phyloP scores from a whole-genome alignment of 2,113 vertebrate species.

The Paradisaea rubra region DNA sequence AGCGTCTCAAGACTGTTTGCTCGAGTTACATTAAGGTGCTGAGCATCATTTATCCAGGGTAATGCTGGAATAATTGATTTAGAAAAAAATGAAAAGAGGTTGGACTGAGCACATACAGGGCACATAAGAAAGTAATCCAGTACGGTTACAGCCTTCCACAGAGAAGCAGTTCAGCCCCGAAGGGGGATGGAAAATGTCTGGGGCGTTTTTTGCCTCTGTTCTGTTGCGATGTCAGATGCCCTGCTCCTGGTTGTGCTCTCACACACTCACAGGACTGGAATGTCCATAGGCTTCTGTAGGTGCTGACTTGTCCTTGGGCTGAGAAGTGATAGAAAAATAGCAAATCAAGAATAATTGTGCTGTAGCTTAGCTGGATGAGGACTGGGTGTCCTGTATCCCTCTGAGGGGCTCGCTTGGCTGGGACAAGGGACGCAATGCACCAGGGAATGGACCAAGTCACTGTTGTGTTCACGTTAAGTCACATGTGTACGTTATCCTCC shows the following conservation, averaged over 20 bases:
- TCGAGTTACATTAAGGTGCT: background rate
- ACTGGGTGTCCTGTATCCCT: background rate
- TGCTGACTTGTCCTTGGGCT: background rate
- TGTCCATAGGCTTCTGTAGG: background rate
- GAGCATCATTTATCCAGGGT: background rate
- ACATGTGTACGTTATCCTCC: rapidly evolving
- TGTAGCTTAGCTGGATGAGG: background rate
- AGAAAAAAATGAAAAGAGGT: background rate
- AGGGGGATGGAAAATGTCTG: background rate
- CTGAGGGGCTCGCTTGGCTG: background rate
- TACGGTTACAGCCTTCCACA: background rate
- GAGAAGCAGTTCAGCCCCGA: background rate
- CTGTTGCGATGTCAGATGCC: background rate
- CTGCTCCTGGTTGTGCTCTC: background rate
- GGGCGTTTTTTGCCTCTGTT: background rate
- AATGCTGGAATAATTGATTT: background rate
- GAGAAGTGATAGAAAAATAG: background rate
- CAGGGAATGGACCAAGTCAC: rapidly evolving
- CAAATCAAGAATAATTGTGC: rapidly evolving
- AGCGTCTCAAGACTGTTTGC: background rate
- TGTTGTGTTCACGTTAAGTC: rapidly evolving
- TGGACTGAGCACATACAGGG: background rate
- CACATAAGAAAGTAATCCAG: background rate
- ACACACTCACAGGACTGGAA: rapidly evolving
- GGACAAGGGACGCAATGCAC: rapidly evolving